Evolutionary conservation across 2,888 invertebrate genomes (phyloP), one percentile per base, ranked within the genome.

Genomic region (Ephialtes manifestator): DNA sequence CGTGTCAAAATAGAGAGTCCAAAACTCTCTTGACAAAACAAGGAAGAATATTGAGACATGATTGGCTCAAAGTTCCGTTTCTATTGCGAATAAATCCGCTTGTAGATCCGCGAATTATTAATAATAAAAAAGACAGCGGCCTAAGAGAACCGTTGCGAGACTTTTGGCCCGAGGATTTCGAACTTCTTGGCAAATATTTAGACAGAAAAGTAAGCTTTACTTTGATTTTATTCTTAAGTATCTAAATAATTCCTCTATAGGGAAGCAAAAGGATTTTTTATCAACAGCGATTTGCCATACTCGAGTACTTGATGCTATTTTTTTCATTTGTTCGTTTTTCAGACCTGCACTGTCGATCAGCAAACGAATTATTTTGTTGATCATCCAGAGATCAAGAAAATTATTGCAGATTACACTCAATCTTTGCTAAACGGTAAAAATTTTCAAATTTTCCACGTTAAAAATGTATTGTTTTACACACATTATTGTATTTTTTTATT

Each of bases 401-500:
- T 96, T 18, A 94, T 96, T 13, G 94, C 95, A 0, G 96, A 96
- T 91, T 96, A 96, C 88, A 94, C 96, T 15, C 95, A 96, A 89
- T 94, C 95, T 0, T 93, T 96, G 76, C 93, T 96, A 51, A 90
- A 95, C 48, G 93, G 96, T 89, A 95, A 95, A 85, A 20, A 18
- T 15, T n/a, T 8, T 10, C 11, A 13, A 24, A 11, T 28, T 58
- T 28, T 3, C 2, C 15, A 11, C 4, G 13, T 13, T 13, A 58
- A 2, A 55, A 24, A 20, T 20, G 10, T 1, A 55, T n/a, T n/a
- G n/a, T n/a, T n/a, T n/a, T 11, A 24, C 28, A 11, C 28, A 1
- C 55, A 58, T 28, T 58, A 58, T 58, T 0, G 4, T 18, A n/a
- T 1, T 20, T 1, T 20, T 39, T 13, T 10, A 15, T 46, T 28